These are phyloP conservation scores for Drosophila tanythrix DNA, from an alignment of 2,888 invertebrate species.

Conservation along the genomic window DNA sequence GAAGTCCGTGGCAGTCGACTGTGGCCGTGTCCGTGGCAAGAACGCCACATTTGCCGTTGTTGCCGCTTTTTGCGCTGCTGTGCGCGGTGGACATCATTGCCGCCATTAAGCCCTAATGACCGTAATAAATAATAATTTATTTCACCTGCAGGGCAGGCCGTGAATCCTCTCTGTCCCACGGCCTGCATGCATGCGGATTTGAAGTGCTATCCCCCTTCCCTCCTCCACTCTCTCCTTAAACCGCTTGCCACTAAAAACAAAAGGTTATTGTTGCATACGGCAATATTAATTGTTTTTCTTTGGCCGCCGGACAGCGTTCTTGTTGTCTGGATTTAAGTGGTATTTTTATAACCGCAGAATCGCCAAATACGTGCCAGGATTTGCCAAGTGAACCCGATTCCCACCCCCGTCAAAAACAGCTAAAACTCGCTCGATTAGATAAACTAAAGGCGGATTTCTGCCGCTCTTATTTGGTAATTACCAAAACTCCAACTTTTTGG, in stretches of 20 bases:
- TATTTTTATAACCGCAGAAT: constrained; percentile 66
- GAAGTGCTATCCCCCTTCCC: background rate
- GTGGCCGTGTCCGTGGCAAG: constrained; percentile 33
- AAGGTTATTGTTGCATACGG: constrained; percentile 77
- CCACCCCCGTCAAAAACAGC: constrained; percentile 1
- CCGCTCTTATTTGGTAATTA: constrained; percentile 49
- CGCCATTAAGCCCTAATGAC: constrained; percentile 80
- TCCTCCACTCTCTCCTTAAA: background rate
- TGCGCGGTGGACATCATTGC: constrained; percentile 80
- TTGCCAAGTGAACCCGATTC: constrained; percentile 27
- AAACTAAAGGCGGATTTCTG: constrained; percentile 59
- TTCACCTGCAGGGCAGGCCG: constrained; percentile 73
- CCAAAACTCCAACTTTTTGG: constrained; percentile 48
- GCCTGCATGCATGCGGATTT: constrained; percentile 3
- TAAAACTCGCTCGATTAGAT: constrained; percentile 55
- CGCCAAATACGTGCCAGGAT: constrained; percentile 58
- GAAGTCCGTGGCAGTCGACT: constrained; percentile 63
- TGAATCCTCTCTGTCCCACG: constrained; percentile 27
- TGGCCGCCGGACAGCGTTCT: constrained; percentile 25
- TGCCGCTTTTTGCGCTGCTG: constrained; percentile 20
- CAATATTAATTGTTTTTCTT: constrained; percentile 75
- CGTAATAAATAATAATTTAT: constrained; percentile 81
- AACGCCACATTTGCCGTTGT: background rate
- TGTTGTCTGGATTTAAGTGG: constrained; percentile 64
- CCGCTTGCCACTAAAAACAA: constrained; percentile 67